phyloP scores from a whole-genome alignment of 1,140 invertebrate genomes.

The Mactra quadrangularis region DNA sequence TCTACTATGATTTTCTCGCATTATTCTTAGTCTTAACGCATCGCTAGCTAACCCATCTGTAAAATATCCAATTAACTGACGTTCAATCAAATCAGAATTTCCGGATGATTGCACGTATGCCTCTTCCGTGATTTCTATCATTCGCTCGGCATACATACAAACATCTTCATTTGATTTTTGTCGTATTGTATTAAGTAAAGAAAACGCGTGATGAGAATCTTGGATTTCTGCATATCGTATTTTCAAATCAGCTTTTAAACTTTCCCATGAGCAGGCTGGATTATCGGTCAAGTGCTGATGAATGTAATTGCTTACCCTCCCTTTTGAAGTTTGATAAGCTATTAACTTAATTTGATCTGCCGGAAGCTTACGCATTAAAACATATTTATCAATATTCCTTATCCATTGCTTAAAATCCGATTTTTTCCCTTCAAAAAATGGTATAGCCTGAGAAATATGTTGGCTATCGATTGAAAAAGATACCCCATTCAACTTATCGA shows the following conservation, averaged over 20 bases:
- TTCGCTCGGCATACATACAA: not conserved
- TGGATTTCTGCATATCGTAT: not conserved
- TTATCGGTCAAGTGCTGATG: not conserved
- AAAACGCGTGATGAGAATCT: conserved; percentile 27
- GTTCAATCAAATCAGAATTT: not conserved
- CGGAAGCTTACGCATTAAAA: not conserved
- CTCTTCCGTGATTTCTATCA: not conserved
- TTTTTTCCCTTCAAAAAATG: not conserved
- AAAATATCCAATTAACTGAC: not conserved
- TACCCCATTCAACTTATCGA: too few relatives aligned
- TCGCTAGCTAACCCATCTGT: not conserved
- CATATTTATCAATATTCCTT: not conserved
- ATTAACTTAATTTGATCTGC: not conserved
- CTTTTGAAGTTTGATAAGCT: not conserved
- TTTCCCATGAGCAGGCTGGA: not conserved
- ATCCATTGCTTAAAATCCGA: conserved; percentile 9
- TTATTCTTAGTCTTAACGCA: not conserved
- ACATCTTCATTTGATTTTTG: conserved; percentile 3
- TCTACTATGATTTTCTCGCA: not conserved
- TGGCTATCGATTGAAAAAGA: too few relatives aligned
- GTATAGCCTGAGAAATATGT: not conserved
- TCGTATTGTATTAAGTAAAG: not conserved
- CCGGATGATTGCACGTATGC: not conserved
- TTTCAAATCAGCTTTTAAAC: conserved; percentile 21
- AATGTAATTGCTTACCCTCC: not conserved